Evolutionary conservation across 2,888 invertebrate species (phyloP).

Genomic region (Nysson spinosus): DNA sequence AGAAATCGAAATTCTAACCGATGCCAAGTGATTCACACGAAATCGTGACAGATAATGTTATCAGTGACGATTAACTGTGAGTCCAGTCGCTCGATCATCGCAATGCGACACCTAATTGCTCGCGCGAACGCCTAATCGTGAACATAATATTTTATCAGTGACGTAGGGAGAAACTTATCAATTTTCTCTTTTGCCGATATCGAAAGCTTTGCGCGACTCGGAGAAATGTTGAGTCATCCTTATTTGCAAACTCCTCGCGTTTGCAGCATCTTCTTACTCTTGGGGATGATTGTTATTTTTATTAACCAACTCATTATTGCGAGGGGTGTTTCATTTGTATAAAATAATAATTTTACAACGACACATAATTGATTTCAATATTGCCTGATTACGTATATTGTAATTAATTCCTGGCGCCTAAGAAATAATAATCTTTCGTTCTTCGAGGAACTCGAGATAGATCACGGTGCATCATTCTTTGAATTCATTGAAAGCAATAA

Average conservation of each 20-base stretch:
- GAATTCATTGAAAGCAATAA: too few relatives aligned
- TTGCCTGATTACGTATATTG: too few relatives aligned
- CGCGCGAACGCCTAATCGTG: conserved; percentile 46
- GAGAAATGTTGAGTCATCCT: conserved; percentile 15
- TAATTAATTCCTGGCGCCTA: too few relatives aligned
- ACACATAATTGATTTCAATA: too few relatives aligned
- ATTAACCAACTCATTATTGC: too few relatives aligned
- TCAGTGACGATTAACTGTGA: conserved; percentile 3
- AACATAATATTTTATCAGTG: conserved; percentile 51
- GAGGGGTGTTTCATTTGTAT: too few relatives aligned
- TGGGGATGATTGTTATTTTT: too few relatives aligned
- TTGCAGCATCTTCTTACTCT: too few relatives aligned
- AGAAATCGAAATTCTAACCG: neutral
- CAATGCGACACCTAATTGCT: conserved; percentile 1
- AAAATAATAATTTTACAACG: too few relatives aligned
- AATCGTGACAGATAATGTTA: conserved; percentile 9
- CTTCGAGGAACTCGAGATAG: too few relatives aligned
- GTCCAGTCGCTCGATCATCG: conserved; percentile 21
- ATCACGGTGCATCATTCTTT: too few relatives aligned
- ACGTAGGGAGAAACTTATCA: conserved; percentile 36
- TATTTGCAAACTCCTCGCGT: conserved; percentile 42
- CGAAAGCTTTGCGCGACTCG: conserved; percentile 11
- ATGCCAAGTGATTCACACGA: conserved; percentile 10
- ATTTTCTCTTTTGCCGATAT: neutral
- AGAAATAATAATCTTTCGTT: too few relatives aligned